Percentiles rank a stretch among this genome's conserved stretches.
Evolutionary conservation across 1,140 invertebrate species (phyloP).

Genomic region (Psix sp.): DNA sequence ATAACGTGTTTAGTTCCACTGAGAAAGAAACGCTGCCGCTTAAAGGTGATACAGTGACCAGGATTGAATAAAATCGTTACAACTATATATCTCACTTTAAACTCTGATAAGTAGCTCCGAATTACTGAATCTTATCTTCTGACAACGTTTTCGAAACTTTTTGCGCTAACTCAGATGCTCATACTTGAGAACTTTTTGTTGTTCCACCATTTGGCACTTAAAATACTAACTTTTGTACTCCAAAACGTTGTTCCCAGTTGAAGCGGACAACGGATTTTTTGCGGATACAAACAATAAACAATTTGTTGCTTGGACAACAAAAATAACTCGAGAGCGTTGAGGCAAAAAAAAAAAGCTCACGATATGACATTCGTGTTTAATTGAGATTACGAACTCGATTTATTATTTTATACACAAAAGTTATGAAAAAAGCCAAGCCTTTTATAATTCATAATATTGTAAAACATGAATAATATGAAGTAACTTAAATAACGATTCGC

Average conservation of each 20-base stretch:
- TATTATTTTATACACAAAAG: no score
- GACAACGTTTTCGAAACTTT: conserved; percentile 42
- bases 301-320: conserved; percentile 12
- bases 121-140: conserved; percentile 44
- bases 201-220: conserved; percentile 31
- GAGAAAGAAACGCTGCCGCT: conserved; percentile 26
- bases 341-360: no score
- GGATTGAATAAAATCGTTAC: conserved; percentile 7
- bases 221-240: conserved; percentile 24
- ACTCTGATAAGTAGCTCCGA: conserved; percentile 47
- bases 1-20: conserved; percentile 19
- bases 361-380: no score
- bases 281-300: conserved; percentile 3
- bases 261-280: neutral
- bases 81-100: conserved; percentile 55
- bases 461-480: no score
- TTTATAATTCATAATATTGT: no score
- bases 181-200: conserved; percentile 42
- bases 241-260: neutral
- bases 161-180: conserved; percentile 26
- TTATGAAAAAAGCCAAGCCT: no score
- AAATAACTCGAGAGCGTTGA: no score
- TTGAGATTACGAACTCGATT: no score
- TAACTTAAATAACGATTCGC: no score
- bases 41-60: conserved; percentile 26